These are phyloP conservation scores for Clinocottus analis DNA, from an alignment of 2,113 vertebrate species.

Conservation along the genomic window DNA sequence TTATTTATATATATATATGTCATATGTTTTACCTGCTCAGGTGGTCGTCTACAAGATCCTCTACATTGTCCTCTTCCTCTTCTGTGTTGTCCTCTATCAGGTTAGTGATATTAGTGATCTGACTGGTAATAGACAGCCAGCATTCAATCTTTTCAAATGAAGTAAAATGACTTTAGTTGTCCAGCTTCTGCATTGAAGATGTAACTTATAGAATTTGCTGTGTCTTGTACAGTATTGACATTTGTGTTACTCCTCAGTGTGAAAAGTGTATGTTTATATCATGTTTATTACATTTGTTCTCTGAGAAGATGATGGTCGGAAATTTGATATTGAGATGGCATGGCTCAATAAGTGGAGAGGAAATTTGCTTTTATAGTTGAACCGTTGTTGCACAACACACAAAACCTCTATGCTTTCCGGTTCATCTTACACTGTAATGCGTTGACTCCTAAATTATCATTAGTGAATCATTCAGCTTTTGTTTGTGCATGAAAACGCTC, in stretches of 20 bases:
- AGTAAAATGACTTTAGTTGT: background rate
- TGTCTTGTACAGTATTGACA: background rate
- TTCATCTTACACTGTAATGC: constrained; percentile 40
- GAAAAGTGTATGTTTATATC: background rate
- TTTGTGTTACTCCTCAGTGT: background rate
- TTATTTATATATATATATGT: background rate
- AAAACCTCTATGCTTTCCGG: constrained; percentile 9
- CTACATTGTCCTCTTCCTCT: constrained; percentile 81
- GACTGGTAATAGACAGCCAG: background rate
- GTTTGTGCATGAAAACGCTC: constrained; percentile 17
- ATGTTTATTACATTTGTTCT: constrained; percentile 1
- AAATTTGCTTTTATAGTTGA: constrained; percentile 29
- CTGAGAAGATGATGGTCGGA: background rate
- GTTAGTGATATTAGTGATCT: constrained; percentile 42
- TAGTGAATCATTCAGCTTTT: constrained; percentile 21
- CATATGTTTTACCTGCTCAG: constrained; percentile 40
- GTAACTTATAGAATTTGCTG: background rate
- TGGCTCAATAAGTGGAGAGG: constrained; percentile 23
- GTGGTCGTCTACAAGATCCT: constrained; percentile 82
- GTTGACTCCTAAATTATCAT: constrained; percentile 29
- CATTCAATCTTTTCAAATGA: background rate
- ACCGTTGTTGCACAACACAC: constrained; percentile 5
- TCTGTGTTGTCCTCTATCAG: constrained; percentile 82
- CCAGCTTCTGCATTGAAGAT: background rate
- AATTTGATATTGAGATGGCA: constrained; percentile 7